phyloP scores from a whole-genome alignment of 1,140 invertebrate species.

The Spodoptera frugiperda region DNA sequence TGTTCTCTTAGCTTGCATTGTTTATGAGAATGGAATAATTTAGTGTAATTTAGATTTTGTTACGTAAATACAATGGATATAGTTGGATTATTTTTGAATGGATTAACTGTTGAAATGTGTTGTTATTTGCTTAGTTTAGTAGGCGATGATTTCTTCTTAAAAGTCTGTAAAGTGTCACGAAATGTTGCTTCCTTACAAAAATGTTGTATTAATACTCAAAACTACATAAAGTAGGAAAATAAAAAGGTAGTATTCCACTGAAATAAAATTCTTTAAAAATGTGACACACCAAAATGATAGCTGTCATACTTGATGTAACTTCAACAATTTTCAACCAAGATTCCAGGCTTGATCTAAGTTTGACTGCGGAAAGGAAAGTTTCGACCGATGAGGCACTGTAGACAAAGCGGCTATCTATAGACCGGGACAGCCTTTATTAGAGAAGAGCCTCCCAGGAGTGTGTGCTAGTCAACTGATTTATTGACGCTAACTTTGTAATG shows the following conservation, averaged over 20 bases:
- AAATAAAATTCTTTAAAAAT: not conserved
- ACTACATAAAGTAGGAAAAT: no score
- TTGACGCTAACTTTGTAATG: slow-evolving; percentile 52
- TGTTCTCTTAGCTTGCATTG: slow-evolving; percentile 73
- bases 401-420: slow-evolving; percentile 76
- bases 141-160: not conserved
- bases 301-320: slow-evolving; percentile 54
- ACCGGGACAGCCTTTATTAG: slow-evolving; percentile 71
- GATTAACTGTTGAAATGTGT: not conserved
- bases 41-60: slow-evolving; percentile 61
- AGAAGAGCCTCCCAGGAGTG: slow-evolving; percentile 59
- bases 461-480: slow-evolving; percentile 65
- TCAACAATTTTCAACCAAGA: slow-evolving; percentile 51
- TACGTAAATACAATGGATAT: slow-evolving; percentile 42
- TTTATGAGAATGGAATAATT: slow-evolving; percentile 71
- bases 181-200: no score
- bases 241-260: not conserved
- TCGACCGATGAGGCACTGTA: slow-evolving; percentile 72
- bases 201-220: no score
- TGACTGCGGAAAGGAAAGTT: slow-evolving; percentile 82
- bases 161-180: no score
- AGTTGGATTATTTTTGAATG: not conserved
- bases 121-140: not conserved
- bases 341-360: slow-evolving; percentile 76
- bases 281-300: slow-evolving; percentile 56